Conservation (phyloP, 2,113 vertebrate genomes). For the Stegostoma tigrinum region DNA sequence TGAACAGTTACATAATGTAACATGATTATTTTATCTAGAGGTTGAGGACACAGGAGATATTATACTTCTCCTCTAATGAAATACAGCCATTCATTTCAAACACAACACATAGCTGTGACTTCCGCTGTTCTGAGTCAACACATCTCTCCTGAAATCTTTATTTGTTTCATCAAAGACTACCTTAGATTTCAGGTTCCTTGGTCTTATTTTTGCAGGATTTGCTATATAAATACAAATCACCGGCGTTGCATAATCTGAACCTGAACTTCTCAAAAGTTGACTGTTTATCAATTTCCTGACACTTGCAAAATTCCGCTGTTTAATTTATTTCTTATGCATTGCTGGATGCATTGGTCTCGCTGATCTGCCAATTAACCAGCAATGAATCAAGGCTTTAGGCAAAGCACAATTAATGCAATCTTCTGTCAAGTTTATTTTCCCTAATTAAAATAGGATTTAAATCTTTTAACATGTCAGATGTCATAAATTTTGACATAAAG, state of each 20-base stretch:
- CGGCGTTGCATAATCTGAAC: not conserved
- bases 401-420: not conserved
- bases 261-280: not conserved
- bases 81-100: not conserved
- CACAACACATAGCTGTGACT: not conserved
- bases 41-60: too few relatives aligned
- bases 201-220: not conserved
- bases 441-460: not conserved
- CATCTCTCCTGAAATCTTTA: not conserved
- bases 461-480: slow-evolving; percentile 1
- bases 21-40: too few relatives aligned
- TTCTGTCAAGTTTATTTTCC: not conserved
- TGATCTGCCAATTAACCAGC: not conserved
- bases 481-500: not conserved
- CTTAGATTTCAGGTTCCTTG: not conserved
- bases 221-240: not conserved
- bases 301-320: not conserved
- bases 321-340: not conserved
- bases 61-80: not conserved
- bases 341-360: not conserved
- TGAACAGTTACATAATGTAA: too few relatives aligned
- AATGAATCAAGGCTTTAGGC: not conserved
- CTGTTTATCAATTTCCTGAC: not conserved
- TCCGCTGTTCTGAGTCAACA: not conserved
- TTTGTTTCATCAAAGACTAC: not conserved